Conservation (phyloP, 2,888 invertebrate genomes). For the Scaptodrosophila latifasciaeformis region DNA sequence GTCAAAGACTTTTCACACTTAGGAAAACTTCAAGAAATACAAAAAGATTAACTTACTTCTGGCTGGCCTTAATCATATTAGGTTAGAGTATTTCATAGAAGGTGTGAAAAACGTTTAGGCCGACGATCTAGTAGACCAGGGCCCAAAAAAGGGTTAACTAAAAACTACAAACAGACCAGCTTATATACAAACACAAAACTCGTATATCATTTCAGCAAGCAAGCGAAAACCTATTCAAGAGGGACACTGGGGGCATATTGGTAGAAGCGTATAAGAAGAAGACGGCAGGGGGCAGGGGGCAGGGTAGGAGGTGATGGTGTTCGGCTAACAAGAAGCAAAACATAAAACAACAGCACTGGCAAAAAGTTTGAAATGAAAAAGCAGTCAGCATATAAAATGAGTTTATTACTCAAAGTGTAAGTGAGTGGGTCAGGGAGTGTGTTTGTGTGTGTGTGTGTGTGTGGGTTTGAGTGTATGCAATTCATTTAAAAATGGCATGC, state of each 20-base stretch:
- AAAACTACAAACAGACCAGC: conserved; percentile 21
- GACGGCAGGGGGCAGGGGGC: not conserved
- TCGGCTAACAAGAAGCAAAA: conserved; percentile 58
- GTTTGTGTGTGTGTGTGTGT: conserved; percentile 1
- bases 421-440: not conserved
- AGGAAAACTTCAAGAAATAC: too few relatives aligned
- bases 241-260: too few relatives aligned
- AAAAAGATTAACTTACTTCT: too few relatives aligned
- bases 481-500: conserved; percentile 27
- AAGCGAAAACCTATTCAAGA: too few relatives aligned
- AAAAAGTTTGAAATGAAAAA: conserved; percentile 65
- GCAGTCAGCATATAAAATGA: conserved; percentile 67
- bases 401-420: conserved; percentile 64
- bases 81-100: too few relatives aligned
- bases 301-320: conserved; percentile 12
- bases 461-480: conserved; percentile 4
- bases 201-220: conserved; percentile 53
- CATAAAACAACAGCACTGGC: conserved; percentile 27
- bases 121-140: conserved; percentile 12
- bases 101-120: conserved; percentile 16
- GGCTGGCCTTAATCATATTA: too few relatives aligned
- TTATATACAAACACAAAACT: conserved; percentile 23
- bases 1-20: too few relatives aligned
- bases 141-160: conserved; percentile 43
- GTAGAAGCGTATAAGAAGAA: too few relatives aligned